These are phyloP conservation scores for Labia minor DNA, from an alignment of 2,888 invertebrate species.

Conservation along the genomic window DNA sequence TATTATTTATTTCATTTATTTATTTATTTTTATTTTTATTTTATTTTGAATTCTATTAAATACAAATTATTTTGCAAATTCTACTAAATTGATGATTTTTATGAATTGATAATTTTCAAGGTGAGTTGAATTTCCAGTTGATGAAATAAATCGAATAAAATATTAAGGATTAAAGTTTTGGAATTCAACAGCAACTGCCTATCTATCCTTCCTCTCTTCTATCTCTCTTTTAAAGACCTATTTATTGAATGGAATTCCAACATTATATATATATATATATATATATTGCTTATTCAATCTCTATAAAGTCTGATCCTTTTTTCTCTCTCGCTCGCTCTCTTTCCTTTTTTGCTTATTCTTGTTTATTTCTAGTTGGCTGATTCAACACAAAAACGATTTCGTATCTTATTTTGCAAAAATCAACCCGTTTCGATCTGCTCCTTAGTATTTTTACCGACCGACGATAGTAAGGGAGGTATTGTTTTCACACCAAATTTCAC, in stretches of 20 bases:
- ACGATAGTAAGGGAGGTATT: no score
- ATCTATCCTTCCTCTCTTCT: no score
- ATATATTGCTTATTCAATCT: not conserved
- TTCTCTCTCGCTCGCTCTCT: no score
- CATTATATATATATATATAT: not conserved
- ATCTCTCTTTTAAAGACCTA: not conserved
- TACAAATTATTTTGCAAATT: not conserved
- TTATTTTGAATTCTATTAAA: not conserved
- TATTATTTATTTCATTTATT: no score
- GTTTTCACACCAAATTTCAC: no score
- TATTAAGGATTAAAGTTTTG: not conserved
- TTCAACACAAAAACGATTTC: conserved; percentile 13
- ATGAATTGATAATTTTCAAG: not conserved
- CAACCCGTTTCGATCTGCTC: not conserved
- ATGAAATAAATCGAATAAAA: not conserved
- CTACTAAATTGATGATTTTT: not conserved
- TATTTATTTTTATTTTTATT: no score
- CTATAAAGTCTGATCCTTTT: not conserved
- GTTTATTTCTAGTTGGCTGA: conserved; percentile 13
- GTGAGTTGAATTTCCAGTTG: not conserved
- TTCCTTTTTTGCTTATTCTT: not conserved
- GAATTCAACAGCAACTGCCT: not conserved
- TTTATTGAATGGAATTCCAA: conserved; percentile 2
- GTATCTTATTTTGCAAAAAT: not conserved
- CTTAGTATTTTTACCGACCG: no score